These are phyloP conservation scores for Mus spretus DNA, from an alignment of 2,797 vertebrate species.

Conservation along the genomic window DNA sequence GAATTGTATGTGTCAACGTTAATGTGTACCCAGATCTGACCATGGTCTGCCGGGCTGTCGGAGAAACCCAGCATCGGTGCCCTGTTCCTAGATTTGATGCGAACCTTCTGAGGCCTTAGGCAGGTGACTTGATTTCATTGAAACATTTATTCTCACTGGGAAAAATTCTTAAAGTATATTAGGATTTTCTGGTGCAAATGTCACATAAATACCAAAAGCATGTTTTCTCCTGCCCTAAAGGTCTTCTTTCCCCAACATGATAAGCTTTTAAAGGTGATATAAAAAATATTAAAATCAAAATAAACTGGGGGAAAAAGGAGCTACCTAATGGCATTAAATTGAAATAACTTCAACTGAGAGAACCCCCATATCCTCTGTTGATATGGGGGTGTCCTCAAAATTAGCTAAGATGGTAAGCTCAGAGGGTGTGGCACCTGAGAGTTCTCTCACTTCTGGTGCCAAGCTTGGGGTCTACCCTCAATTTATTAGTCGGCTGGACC, in stretches of 20 bases:
- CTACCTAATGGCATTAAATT: background rate
- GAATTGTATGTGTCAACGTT: background rate
- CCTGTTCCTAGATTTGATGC: background rate
- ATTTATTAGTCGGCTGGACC: background rate
- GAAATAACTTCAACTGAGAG: background rate
- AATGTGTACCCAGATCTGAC: background rate
- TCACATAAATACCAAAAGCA: background rate
- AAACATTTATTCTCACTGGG: background rate
- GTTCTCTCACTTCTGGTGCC: background rate
- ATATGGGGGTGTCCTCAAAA: no score
- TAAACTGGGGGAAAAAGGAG: background rate
- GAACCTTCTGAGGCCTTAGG: background rate
- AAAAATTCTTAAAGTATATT: slow-evolving; percentile 51
- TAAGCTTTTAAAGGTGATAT: slow-evolving; percentile 35
- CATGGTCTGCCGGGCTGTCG: background rate
- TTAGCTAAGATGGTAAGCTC: background rate
- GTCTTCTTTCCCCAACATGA: background rate
- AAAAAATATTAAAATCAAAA: slow-evolving; percentile 16
- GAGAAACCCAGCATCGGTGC: background rate
- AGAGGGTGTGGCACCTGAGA: background rate
- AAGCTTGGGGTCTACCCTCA: background rate
- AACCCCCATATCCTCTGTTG: fast-evolving
- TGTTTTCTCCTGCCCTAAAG: background rate
- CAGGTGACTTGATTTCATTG: background rate
- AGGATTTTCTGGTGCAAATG: background rate